Evolutionary conservation across 2,113 vertebrate species (phyloP).

Genomic region (Lanius ludovicianus): DNA sequence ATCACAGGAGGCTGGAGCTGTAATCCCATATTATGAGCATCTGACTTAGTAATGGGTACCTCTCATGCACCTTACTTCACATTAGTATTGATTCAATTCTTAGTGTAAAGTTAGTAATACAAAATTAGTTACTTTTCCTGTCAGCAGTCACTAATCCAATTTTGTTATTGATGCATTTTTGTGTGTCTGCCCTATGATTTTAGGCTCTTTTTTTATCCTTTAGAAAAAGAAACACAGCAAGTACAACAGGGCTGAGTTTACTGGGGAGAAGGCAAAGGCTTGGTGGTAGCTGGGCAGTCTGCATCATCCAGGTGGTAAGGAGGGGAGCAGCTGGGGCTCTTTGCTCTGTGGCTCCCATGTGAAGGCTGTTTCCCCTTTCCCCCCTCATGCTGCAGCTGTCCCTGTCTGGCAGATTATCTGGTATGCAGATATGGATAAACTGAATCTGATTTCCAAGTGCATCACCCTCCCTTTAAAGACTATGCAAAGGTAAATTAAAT

Average conservation of each 20-base stretch:
- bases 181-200: not conserved
- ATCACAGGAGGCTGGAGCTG: not conserved
- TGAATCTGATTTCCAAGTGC: not conserved
- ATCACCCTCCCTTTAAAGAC: not conserved
- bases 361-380: not conserved
- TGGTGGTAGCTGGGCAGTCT: not conserved
- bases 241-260: rapidly evolving
- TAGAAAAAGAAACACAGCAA: not conserved
- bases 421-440: not conserved
- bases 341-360: not conserved
- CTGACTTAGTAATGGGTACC: not conserved
- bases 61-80: not conserved
- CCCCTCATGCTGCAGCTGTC: not conserved
- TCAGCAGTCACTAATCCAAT: not conserved
- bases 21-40: not conserved
- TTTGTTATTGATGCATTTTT: not conserved
- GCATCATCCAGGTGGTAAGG: not conserved
- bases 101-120: not conserved
- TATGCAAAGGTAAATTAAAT: not conserved
- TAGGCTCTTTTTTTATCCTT: not conserved
- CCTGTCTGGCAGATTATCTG: not conserved
- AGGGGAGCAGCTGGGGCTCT: not conserved
- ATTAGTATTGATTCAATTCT: not conserved
- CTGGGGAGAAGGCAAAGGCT: not conserved
- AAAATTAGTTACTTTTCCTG: conserved; percentile 20